phyloP scores from a whole-genome alignment of 2,797 vertebrate genomes.

The Sebastiscus tertius region DNA sequence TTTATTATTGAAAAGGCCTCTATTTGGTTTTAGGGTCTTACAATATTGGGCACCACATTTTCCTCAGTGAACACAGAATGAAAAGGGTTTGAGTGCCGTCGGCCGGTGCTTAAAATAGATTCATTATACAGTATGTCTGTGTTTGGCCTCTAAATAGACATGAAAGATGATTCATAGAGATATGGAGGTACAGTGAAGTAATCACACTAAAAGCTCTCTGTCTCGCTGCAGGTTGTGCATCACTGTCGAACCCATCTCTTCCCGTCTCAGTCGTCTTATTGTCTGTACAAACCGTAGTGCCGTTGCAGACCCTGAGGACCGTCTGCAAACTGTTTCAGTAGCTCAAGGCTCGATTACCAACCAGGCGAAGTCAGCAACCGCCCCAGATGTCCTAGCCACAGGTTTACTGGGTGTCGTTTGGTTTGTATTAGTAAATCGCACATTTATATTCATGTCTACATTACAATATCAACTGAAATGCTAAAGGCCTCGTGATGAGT shows the following conservation, averaged over 20 bases:
- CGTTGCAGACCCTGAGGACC: not conserved
- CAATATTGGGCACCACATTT: conserved; percentile 52
- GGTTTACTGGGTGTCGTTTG: not conserved
- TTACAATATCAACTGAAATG: too few species aligned
- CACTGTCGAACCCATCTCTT: not conserved
- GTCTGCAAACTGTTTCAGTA: not conserved
- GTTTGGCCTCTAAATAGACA: conserved; percentile 45
- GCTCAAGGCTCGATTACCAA: not conserved
- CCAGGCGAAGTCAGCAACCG: not conserved
- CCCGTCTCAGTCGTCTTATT: not conserved
- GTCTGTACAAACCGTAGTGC: not conserved
- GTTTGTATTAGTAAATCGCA: not conserved
- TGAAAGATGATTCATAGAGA: conserved; percentile 27
- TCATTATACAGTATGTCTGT: conserved; percentile 51
- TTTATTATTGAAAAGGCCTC: conserved; percentile 67
- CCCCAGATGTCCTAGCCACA: not conserved
- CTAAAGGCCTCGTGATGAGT: not conserved
- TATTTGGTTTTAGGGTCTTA: conserved; percentile 63
- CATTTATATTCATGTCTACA: not conserved
- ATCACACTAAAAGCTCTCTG: conserved; percentile 43
- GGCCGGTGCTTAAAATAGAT: conserved; percentile 31
- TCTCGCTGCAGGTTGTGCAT: not conserved
- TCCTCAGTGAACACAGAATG: conserved; percentile 42
- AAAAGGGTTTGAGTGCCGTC: conserved; percentile 56
- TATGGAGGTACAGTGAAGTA: conserved; percentile 26